phyloP scores from a whole-genome alignment of 2,888 invertebrate species.

The Morpho deidamia region DNA sequence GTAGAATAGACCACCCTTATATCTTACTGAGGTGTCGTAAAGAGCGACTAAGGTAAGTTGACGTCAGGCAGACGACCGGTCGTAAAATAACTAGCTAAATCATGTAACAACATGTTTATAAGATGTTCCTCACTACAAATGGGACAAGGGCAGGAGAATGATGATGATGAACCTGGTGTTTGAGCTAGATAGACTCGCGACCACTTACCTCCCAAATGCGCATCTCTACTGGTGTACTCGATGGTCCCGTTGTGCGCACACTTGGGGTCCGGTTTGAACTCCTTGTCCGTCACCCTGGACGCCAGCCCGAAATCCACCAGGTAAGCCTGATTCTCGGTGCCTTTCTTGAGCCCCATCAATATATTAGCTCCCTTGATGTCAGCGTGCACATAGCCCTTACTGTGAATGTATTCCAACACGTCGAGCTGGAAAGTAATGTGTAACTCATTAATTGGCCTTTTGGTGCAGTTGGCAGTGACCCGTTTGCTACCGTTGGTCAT shows the following conservation, averaged over 20 bases:
- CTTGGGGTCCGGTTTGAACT: slow-evolving; percentile 92
- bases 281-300: slow-evolving; percentile 84
- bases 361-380: slow-evolving; percentile 98
- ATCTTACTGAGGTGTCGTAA: too few relatives aligned
- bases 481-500: too few relatives aligned
- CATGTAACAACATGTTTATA: too few relatives aligned
- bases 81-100: too few relatives aligned
- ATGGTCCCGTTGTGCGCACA: slow-evolving; percentile 98
- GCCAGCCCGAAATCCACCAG: slow-evolving; percentile 97
- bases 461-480: too few relatives aligned
- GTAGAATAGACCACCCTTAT: too few relatives aligned
- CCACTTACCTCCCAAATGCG: slow-evolving; percentile 89
- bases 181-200: neutral
- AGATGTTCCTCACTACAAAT: too few relatives aligned
- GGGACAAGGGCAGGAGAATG: too few relatives aligned
- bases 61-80: too few relatives aligned
- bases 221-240: slow-evolving; percentile 97
- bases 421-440: slow-evolving; percentile 86
- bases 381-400: slow-evolving; percentile 93
- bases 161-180: too few relatives aligned
- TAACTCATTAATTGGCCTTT: too few relatives aligned
- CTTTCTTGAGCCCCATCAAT: slow-evolving; percentile 83
- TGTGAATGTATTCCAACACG: slow-evolving; percentile 95
- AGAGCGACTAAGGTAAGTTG: too few relatives aligned
- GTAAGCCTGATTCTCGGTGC: slow-evolving; percentile 85